Evolutionary conservation across 2,113 vertebrate species (phyloP), one percentile per base, ranked within the genome.

Genomic region (Aix galericulata): DNA sequence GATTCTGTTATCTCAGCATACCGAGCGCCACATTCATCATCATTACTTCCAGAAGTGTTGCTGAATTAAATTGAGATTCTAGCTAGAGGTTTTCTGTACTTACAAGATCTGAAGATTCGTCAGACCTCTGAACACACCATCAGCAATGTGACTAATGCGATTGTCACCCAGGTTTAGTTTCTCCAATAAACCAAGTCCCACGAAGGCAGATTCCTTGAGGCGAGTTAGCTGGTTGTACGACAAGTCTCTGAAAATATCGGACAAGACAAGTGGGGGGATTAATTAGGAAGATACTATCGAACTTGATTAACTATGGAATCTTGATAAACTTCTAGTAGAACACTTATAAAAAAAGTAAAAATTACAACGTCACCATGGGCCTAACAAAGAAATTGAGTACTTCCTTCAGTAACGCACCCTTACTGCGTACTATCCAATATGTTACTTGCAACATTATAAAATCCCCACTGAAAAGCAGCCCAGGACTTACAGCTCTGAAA

Each of bases 201-300:
- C 91, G 69, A 99, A 99, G 50, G 98, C 98, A 48, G 98, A 98
- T 52, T 99, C 99, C 96, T 99, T 99, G 81, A 99, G 97, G 91
- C 99, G 98, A n/a, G 98, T 99, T 71, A 99, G 97, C 80, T 99
- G 99, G 96, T 99, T 99, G 95, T 98, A 98, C 0, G 99, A 99
- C 96, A 99, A 95, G 96, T 99, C 99, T 59, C 99, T 99, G 95
- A 40, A 96, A 95, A 91, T 60, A 94, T 60, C 5, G 63, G 90
- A 77, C 27, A 60, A 8, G 91, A 13, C 60, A 93, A 82, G 83
- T 17, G 38, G 9, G 34, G 55, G n/a, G 50, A 78, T 76, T 73
- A 73, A 85, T 96, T 93, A 82, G 3, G 18, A 95, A 94, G 89
- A 90, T 13, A 85, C 63, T 87, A 60, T 79, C 5, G 17, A 31